Conservation (phyloP, 1,140 invertebrate species). For the Himalopsyche phryganea region DNA sequence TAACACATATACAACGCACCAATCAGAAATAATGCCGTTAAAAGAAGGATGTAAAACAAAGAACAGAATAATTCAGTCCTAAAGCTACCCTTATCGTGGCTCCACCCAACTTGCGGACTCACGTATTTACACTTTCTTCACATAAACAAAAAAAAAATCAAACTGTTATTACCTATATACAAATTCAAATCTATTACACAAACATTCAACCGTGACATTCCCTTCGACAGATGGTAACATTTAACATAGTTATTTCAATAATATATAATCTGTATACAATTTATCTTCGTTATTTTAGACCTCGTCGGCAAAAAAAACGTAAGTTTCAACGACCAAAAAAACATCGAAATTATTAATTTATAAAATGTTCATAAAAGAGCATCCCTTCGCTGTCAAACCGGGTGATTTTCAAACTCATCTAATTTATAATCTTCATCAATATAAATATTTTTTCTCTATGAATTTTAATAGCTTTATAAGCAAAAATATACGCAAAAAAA, state of each 20-base stretch:
- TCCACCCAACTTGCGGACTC: neutral
- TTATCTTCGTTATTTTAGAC: constrained; percentile 14
- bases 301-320: constrained; percentile 9
- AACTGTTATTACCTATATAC: constrained; percentile 29
- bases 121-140: constrained; percentile 16
- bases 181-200: constrained; percentile 35
- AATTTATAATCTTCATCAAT: no score
- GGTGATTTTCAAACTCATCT: no score
- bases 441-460: no score
- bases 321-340: neutral
- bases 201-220: constrained; percentile 31
- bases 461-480: no score
- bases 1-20: constrained; percentile 37
- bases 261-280: constrained; percentile 28
- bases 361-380: neutral
- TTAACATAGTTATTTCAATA: constrained; percentile 23
- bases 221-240: constrained; percentile 32
- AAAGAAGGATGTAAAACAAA: constrained; percentile 28
- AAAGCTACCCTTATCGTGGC: constrained; percentile 20
- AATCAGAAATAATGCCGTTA: constrained; percentile 34
- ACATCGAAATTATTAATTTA: neutral
- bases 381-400: neutral
- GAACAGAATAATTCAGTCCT: constrained; percentile 29
- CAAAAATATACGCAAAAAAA: no score
- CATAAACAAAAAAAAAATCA: constrained; percentile 25